Conservation (phyloP, 2,888 invertebrate species). For the Coenonympha glycerion region DNA sequence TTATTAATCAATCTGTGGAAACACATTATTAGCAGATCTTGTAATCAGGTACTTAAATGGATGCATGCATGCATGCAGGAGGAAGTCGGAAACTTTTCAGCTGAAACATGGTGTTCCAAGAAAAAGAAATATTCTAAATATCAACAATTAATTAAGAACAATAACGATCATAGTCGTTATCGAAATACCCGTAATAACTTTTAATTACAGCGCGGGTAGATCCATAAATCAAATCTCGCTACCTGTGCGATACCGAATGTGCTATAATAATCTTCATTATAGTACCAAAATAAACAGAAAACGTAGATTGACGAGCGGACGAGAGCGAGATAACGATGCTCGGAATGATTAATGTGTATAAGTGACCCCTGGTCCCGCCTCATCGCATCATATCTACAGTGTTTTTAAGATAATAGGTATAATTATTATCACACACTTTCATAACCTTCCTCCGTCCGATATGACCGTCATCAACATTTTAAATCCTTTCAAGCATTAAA, state of each 20-base stretch:
- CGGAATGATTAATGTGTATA: constrained; percentile 63
- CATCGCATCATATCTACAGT: constrained; percentile 50
- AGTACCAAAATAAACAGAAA: constrained; percentile 27
- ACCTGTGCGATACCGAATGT: constrained; percentile 10
- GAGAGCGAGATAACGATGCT: constrained; percentile 52
- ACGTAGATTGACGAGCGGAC: constrained; percentile 36
- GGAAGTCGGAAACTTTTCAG: too few relatives aligned
- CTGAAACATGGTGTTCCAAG: too few relatives aligned
- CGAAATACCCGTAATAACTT: constrained; percentile 33
- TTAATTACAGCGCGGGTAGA: too few relatives aligned
- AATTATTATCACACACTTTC: constrained; percentile 34
- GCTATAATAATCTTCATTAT: constrained; percentile 24
- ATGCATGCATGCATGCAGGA: too few relatives aligned
- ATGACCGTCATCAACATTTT: too few relatives aligned
- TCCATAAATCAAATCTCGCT: constrained; percentile 6
- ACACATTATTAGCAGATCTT: too few relatives aligned
- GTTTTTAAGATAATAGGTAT: constrained; percentile 63
- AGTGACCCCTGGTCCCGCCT: constrained; percentile 47
- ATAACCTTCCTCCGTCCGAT: too few relatives aligned
- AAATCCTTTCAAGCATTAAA: too few relatives aligned
- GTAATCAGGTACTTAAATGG: too few relatives aligned
- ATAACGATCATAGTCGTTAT: constrained; percentile 39
- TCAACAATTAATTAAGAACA: constrained; percentile 10
- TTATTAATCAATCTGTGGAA: too few relatives aligned
- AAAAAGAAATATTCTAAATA: too few relatives aligned